Conservation (phyloP, 2,797 vertebrate species). For the Rhinella marina region DNA sequence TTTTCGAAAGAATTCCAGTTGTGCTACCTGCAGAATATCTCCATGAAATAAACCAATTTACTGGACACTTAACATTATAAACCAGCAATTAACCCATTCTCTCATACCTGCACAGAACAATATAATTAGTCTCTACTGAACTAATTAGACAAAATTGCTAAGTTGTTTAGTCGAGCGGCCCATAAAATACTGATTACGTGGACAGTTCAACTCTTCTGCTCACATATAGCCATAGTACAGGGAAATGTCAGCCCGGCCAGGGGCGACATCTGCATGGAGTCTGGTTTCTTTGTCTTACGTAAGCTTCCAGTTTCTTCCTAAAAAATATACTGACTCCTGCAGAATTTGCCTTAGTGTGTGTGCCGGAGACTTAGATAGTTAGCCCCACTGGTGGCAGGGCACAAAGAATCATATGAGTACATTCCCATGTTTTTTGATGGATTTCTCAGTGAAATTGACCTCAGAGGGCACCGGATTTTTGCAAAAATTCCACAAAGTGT, state of each 20-base stretch:
- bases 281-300: background rate
- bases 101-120: slow-evolving; percentile 25
- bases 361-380: background rate
- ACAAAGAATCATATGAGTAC: background rate
- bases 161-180: slow-evolving; percentile 1
- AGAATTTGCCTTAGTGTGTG: background rate
- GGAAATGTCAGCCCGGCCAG: background rate
- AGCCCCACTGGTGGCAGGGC: too few relatives aligned
- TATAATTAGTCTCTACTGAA: slow-evolving; percentile 43
- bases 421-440: background rate
- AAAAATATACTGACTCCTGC: background rate
- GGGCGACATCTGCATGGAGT: background rate
- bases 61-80: slow-evolving; percentile 32
- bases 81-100: slow-evolving; percentile 45
- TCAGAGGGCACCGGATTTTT: background rate
- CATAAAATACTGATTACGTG: slow-evolving; percentile 40
- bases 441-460: background rate
- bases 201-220: slow-evolving; percentile 8
- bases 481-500: background rate
- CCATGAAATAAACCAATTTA: slow-evolving; percentile 12
- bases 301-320: background rate
- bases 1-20: background rate
- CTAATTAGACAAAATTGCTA: slow-evolving; percentile 54
- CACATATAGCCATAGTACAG: background rate
- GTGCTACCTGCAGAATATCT: slow-evolving; percentile 36